phyloP scores from a whole-genome alignment of 1,140 invertebrate genomes.

The Hetaerina americana region DNA sequence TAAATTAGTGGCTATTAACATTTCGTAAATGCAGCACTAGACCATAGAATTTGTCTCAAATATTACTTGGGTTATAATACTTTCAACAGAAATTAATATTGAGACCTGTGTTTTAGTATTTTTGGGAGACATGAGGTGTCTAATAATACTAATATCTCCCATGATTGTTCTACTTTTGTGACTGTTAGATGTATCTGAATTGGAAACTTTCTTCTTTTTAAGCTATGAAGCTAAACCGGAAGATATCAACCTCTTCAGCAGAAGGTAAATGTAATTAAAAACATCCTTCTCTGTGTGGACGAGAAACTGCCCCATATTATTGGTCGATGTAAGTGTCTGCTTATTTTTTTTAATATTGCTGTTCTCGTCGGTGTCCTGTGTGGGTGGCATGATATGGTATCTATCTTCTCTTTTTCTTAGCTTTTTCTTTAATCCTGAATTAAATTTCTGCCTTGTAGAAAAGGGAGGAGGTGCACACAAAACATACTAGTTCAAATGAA shows the following conservation, averaged over 20 bases:
- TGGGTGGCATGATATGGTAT: neutral
- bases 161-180: no score
- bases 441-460: neutral
- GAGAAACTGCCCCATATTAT: conserved; percentile 3
- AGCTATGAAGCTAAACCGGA: conserved; percentile 29
- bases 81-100: no score
- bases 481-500: no score
- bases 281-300: conserved; percentile 8
- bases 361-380: neutral
- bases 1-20: neutral
- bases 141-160: no score
- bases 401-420: neutral
- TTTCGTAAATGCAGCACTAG: neutral
- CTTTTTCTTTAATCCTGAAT: no score
- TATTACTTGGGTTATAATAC: no score
- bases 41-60: no score
- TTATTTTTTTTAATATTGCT: neutral
- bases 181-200: no score
- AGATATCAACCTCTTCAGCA: conserved; percentile 34
- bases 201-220: conserved; percentile 16
- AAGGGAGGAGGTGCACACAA: neutral
- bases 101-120: no score
- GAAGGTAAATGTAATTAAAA: conserved; percentile 39
- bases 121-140: no score
- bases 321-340: conserved; percentile 13